Evolutionary conservation across 2,113 vertebrate genomes (phyloP), one percentile per base, ranked within the genome.

Genomic region (Myodes glareolus): DNA sequence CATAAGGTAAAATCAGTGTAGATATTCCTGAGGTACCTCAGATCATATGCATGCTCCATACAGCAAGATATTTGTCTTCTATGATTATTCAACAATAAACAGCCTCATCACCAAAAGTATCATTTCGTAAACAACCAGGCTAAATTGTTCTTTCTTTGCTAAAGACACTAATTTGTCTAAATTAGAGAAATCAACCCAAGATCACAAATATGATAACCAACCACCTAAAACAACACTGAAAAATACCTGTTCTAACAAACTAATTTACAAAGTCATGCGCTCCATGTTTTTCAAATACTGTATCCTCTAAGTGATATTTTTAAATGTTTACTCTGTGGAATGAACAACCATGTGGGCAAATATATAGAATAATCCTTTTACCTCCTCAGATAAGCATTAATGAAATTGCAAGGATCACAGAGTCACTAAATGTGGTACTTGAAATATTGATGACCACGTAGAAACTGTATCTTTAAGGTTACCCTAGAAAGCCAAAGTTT

Each of bases 391-490:
- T 75, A 77, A 87, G 9, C 52, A 95, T 91, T 81, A 94, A 77
- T 89, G 67, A 92, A 96, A 77, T 58, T 81, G 63, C 33, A 78
- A 33, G 84, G 93, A 92, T 76, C 36, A 45, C 33, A 61, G 52
- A 93, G 88, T 77, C 55, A 94, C 42, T 58, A 89, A 86, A 58
- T 65, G 45, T 77, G 31, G 33, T 50, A 25, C n/a, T 95, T 95
- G 91, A 98, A 98, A 98, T 97, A 97, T 93, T 94, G 75, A 90
- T 93, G 81, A 81, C 86, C 94, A 94, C 55, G 12, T n/a, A 39
- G 91, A 31, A 88, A 94, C 95, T 39, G n/a, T 80, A 97, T 98
- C 96, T 98, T 92, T 98, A 98, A 97, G 89, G 86, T 91, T 97
- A 97, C 97, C 91, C 25, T 75, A 98, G 92, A 47, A 96, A 95